Evolutionary conservation across 2,888 invertebrate genomes (phyloP).

Genomic region (Helobdella robusta): DNA sequence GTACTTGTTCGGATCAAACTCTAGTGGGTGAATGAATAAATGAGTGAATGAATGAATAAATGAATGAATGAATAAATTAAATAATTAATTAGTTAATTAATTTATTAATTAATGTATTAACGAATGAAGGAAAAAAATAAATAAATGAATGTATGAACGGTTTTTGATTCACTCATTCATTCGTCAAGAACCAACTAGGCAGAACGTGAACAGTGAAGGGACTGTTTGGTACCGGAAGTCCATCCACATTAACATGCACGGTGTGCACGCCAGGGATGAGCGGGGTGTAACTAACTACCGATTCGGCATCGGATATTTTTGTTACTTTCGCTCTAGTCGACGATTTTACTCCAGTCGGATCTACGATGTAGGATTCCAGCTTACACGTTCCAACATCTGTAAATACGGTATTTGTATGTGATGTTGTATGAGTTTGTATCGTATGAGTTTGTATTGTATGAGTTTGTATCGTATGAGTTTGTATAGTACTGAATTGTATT

Average conservation of each 20-base stretch:
- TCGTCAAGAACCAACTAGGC: constrained; percentile 22
- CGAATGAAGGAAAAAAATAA: no score
- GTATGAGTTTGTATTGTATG: no score
- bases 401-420: not conserved
- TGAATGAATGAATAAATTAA: not conserved
- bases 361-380: constrained; percentile 70
- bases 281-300: constrained; percentile 74
- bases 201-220: constrained; percentile 15
- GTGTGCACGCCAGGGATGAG: constrained; percentile 67
- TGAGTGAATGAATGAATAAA: not conserved
- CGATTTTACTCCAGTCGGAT: constrained; percentile 67
- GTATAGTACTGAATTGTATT: no score
- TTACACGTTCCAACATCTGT: constrained; percentile 68
- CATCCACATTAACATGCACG: constrained; percentile 70
- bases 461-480: no score
- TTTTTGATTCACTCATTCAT: no score
- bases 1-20: constrained; percentile 19
- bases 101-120: no score
- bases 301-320: constrained; percentile 63
- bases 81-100: not conserved
- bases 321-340: constrained; percentile 53
- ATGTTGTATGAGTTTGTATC: no score
- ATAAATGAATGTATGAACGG: no score
- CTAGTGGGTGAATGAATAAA: constrained; percentile 4
- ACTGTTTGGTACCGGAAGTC: constrained; percentile 64